A percentile compares a stretch with the other conserved stretches of the same genome.
These are phyloP conservation scores for Macrosteles quadrilineatus DNA, from an alignment of 1,140 invertebrate genomes.

Conservation along the genomic window DNA sequence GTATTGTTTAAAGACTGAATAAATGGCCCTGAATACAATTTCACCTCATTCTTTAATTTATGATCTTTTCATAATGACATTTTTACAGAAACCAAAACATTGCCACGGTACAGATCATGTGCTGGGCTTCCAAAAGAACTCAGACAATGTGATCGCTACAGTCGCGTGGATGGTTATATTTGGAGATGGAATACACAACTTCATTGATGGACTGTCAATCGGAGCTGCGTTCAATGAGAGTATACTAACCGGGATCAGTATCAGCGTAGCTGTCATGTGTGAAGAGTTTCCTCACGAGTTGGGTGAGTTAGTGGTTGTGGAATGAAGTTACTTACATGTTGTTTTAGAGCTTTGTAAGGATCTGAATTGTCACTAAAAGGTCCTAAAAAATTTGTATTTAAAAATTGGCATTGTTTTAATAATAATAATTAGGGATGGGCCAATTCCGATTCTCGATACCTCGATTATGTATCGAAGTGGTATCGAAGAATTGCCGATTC, in stretches of 20 bases:
- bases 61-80: neutral
- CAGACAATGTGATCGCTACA: constrained; percentile 58
- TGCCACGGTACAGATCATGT: constrained; percentile 21
- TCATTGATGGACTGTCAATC: constrained; percentile 92
- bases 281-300: constrained; percentile 95
- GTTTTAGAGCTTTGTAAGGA: no score
- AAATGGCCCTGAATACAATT: no score
- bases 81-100: constrained; percentile 40
- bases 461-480: no score
- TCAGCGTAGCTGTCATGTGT: constrained; percentile 89
- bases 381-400: no score
- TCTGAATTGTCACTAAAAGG: no score
- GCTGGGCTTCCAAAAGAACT: constrained; percentile 6
- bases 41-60: no score
- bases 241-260: constrained; percentile 86
- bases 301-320: constrained; percentile 59
- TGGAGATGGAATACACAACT: constrained; percentile 92
- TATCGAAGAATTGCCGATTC: no score
- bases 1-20: no score
- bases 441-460: no score
- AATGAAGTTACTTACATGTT: no score
- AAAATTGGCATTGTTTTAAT: no score
- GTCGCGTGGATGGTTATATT: constrained; percentile 95
- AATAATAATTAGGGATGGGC: no score
- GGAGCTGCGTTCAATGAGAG: constrained; percentile 87